Percentiles rank a stretch among this genome's conserved stretches.
Conservation (phyloP, 2,113 vertebrate species). For the Corythaixoides concolor region DNA sequence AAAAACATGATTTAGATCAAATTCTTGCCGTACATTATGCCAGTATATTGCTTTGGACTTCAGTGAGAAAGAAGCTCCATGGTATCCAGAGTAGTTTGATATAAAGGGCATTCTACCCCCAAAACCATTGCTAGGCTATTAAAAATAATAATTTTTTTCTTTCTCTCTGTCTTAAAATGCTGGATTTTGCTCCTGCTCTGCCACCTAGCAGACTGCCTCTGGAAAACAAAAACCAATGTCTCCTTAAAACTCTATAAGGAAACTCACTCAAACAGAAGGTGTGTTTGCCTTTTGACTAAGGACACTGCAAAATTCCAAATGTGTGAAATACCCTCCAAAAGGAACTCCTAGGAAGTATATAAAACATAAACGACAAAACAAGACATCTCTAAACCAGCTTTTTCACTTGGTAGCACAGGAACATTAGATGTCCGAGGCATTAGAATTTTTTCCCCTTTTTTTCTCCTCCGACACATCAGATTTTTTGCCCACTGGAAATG, state of each 20-base stretch:
- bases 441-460: not conserved
- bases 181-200: slow-evolving; percentile 15
- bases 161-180: not conserved
- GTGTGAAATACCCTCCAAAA: not conserved
- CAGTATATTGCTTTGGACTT: not conserved
- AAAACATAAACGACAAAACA: not conserved
- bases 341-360: not conserved
- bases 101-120: not conserved
- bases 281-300: not conserved
- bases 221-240: not conserved
- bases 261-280: not conserved
- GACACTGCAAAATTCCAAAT: not conserved
- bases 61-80: not conserved
- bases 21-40: not conserved
- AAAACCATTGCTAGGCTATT: not conserved
- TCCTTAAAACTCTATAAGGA: not conserved
- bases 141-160: not conserved
- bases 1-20: not conserved
- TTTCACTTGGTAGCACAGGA: not conserved
- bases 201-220: slow-evolving; percentile 12
- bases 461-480: not conserved
- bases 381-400: not conserved
- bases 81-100: not conserved
- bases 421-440: not conserved
- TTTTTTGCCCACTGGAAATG: not conserved